Conservation (phyloP, 2,797 vertebrate species). For the Pangasius krempfi region DNA sequence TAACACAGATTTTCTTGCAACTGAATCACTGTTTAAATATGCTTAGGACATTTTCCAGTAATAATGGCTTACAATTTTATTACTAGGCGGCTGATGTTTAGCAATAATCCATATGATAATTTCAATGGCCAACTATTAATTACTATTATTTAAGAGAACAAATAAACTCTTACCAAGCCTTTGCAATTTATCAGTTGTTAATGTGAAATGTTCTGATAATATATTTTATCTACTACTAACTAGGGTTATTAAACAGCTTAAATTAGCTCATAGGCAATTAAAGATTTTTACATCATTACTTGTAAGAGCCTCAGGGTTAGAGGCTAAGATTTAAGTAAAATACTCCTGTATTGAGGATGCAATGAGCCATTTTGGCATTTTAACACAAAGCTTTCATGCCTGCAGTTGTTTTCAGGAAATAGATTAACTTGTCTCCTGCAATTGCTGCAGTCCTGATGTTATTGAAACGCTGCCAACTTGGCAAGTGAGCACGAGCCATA, state of each 20-base stretch:
- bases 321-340: slow-evolving; percentile 27
- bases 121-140: neutral
- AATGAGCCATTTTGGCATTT: slow-evolving; percentile 50
- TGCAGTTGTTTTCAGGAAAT: slow-evolving; percentile 72
- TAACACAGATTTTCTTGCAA: neutral
- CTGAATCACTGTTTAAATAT: neutral
- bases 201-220: neutral
- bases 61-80: neutral
- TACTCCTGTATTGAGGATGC: slow-evolving; percentile 34
- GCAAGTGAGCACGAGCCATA: slow-evolving; percentile 63
- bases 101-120: neutral
- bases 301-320: neutral
- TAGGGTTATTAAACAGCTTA: slow-evolving; percentile 21
- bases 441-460: slow-evolving; percentile 73
- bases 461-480: slow-evolving; percentile 76
- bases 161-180: neutral
- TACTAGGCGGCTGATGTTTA: neutral
- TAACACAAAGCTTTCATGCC: slow-evolving; percentile 57
- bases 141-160: neutral
- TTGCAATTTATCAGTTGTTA: neutral
- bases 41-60: neutral
- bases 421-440: slow-evolving; percentile 76
- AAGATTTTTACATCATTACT: slow-evolving; percentile 24
- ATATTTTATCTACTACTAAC: slow-evolving; percentile 21
- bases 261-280: slow-evolving; percentile 20